phyloP scores from a whole-genome alignment of 2,888 invertebrate genomes.

The Drosophila tripunctata region DNA sequence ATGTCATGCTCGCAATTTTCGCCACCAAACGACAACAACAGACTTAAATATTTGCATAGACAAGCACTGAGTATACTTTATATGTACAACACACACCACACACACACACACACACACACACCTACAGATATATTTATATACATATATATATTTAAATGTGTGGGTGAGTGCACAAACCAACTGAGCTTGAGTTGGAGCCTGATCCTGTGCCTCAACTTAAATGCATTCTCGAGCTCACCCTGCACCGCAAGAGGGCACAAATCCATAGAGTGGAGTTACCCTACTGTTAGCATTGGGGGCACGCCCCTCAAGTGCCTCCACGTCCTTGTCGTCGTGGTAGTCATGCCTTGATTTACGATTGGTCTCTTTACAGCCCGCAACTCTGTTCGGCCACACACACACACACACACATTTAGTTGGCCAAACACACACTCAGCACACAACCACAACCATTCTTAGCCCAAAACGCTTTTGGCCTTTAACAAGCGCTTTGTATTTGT shows the following conservation, averaged over 20 bases:
- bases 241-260: conserved; percentile 57
- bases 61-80: conserved; percentile 65
- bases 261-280: conserved; percentile 50
- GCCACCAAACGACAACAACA: conserved; percentile 82
- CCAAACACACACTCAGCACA: conserved; percentile 22
- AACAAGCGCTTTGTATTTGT: conserved; percentile 65
- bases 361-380: conserved; percentile 68
- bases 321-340: conserved; percentile 37
- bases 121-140: conserved; percentile 5
- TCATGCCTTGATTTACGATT: conserved; percentile 76
- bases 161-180: conserved; percentile 22
- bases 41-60: conserved; percentile 84
- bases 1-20: conserved; percentile 69
- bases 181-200: conserved; percentile 11
- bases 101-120: neutral
- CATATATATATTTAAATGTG: conserved; percentile 10
- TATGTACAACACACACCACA: too few species aligned
- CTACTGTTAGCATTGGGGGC: conserved; percentile 6
- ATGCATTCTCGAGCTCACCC: conserved; percentile 61
- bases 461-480: conserved; percentile 40
- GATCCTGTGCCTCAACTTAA: conserved; percentile 49
- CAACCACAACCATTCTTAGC: conserved; percentile 10
- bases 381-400: conserved; percentile 63
- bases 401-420: conserved; percentile 43
- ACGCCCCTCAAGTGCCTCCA: conserved; percentile 55